phyloP scores from a whole-genome alignment of 2,113 vertebrate genomes.

The Gallinago media region DNA sequence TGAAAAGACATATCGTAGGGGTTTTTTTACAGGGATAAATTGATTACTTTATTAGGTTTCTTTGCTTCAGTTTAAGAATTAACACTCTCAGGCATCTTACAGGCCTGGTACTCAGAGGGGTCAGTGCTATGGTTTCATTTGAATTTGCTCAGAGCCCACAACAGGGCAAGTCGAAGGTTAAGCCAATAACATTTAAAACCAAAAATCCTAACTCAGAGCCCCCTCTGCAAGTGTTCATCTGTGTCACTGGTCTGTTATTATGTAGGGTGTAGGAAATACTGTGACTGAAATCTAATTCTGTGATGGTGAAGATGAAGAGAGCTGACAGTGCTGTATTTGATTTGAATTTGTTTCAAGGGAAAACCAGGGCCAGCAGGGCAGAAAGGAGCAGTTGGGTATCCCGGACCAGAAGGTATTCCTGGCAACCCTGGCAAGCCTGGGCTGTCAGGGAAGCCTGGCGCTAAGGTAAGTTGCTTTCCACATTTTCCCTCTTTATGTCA shows the following conservation, averaged over 20 bases:
- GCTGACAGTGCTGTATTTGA: not conserved
- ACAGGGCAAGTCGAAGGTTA: not conserved
- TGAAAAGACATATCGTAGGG: not conserved
- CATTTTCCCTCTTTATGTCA: not conserved
- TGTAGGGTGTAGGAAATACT: not conserved
- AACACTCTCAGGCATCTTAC: not conserved
- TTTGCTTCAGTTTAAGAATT: not conserved
- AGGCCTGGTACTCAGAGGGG: not conserved
- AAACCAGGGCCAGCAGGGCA: conserved; percentile 80
- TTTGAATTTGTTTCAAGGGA: conserved; percentile 82
- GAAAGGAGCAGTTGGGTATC: conserved; percentile 83
- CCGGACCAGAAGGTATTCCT: conserved; percentile 82
- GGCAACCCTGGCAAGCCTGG: conserved; percentile 86
- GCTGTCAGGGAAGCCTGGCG: conserved; percentile 81
- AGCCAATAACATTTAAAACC: not conserved
- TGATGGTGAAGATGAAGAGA: not conserved
- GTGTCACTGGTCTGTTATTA: not conserved
- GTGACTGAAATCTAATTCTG: not conserved
- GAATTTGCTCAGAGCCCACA: not conserved
- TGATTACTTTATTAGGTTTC: not conserved
- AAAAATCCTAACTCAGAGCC: not conserved
- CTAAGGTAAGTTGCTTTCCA: conserved; percentile 75
- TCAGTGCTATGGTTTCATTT: not conserved
- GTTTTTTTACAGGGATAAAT: not conserved
- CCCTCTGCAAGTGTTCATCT: not conserved